A percentile compares a stretch with the other conserved stretches of the same genome.
These are phyloP conservation scores for Styela clava DNA, from an alignment of 23 tunicate genomes.

Conservation along the genomic window DNA sequence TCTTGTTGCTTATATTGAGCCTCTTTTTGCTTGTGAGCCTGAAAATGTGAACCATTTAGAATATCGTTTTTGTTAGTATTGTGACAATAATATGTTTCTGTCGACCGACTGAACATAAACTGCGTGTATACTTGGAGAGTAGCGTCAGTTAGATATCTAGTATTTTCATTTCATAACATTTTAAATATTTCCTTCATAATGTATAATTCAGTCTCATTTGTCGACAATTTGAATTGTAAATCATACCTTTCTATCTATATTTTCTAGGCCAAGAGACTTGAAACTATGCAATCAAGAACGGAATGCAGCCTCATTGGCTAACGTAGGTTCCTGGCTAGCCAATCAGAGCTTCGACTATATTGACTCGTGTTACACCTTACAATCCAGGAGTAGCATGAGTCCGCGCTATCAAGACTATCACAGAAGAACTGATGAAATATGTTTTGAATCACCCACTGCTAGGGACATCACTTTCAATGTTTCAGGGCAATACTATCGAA, in stretches of 20 bases:
- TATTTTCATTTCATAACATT: too few species aligned
- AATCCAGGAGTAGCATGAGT: not conserved
- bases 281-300: slow-evolving; percentile 7
- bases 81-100: too few species aligned
- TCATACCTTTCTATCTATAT: not conserved
- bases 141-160: too few species aligned
- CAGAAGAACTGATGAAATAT: not conserved
- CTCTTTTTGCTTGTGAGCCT: too few species aligned
- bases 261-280: not conserved
- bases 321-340: slow-evolving; percentile 24
- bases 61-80: too few species aligned
- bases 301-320: not conserved
- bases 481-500: slow-evolving; percentile 60
- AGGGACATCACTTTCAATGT: slow-evolving; percentile 53
- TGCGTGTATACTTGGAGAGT: too few species aligned
- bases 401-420: not conserved
- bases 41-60: too few species aligned
- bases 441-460: slow-evolving; percentile 11
- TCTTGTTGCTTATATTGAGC: too few species aligned
- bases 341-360: slow-evolving; percentile 10
- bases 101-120: too few species aligned
- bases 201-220: too few species aligned
- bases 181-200: too few species aligned
- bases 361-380: not conserved
- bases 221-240: too few species aligned